These are phyloP conservation scores for Wasmannia auropunctata DNA, from an alignment of 1,140 invertebrate species.

Conservation along the genomic window DNA sequence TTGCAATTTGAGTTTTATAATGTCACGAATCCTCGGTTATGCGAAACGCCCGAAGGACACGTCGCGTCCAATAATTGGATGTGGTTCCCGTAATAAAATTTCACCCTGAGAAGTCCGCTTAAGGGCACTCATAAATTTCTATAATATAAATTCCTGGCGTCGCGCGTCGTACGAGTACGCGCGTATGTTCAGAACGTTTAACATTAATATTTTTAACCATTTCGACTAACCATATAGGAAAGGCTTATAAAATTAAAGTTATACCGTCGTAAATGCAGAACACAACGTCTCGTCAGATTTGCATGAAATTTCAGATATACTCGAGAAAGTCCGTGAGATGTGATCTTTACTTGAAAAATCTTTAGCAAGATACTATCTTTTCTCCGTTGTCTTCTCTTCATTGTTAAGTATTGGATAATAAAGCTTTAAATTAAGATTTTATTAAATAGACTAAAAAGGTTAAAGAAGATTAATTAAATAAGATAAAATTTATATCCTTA, in stretches of 20 bases:
- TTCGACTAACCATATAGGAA: not conserved
- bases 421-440: conserved; percentile 17
- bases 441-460: not conserved
- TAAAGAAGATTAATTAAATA: not conserved
- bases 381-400: not conserved
- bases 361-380: not conserved
- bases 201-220: conserved; percentile 36
- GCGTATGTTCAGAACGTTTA: conserved; percentile 33
- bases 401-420: not conserved
- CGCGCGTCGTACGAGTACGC: not conserved
- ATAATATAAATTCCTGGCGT: conserved; percentile 52
- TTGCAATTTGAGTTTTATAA: conserved; percentile 39
- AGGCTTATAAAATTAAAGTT: conserved; percentile 36
- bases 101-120: conserved; percentile 21
- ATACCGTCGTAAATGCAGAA: not conserved
- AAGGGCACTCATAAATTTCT: conserved; percentile 52
- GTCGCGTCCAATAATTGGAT: conserved; percentile 48
- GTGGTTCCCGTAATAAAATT: conserved; percentile 51
- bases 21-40: conserved; percentile 28
- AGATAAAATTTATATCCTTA: not conserved
- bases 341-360: not conserved
- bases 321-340: not conserved
- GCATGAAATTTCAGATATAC: not conserved
- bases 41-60: conserved; percentile 10
- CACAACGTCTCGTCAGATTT: conserved; percentile 5